Evolutionary conservation across 2,113 vertebrate species (phyloP), one percentile per base, ranked within the genome.

Genomic region (Baryphthengus martii): DNA sequence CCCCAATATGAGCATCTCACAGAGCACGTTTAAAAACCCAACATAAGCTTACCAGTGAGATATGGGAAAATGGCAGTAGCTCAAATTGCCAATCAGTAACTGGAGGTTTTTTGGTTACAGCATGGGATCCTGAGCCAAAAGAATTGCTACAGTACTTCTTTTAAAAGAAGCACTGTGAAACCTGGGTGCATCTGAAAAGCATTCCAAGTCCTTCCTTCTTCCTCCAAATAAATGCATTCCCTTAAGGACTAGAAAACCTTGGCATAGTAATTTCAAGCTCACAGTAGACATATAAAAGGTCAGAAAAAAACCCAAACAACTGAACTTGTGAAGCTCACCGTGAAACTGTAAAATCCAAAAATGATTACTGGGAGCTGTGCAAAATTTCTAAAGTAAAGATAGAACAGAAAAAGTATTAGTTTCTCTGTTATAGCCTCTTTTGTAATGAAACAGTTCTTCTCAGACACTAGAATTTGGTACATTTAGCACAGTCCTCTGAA

Each of bases 101-200:
- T 9, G 17, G 13, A 72, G 25, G 10, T 3, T 7, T 89, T 85
- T 29, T 33, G 9, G 25, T 71, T 59, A 68, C 8, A 75, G 55
- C 28, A 49, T 31, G 17, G 56, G n/a, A 86, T 62, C n/a, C 26
- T 10, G 37, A 58, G 62, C 58, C 25, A 47, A 70, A 91, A 77
- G 7, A 77, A 55, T 21, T 37, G 17, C 35, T 63, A 13, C 11
- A 70, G 25, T 37, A 40, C 33, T 78, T 56, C 33, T 78, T 56
- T 66, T 21, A 73, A 56, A 88, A 88, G 25, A 20, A 83, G 67
- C 40, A 40, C 13, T 77, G 12, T 44, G 94, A 93, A 91, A 85
- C 13, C 9, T n/a, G 35, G 5, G 23, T 66, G 24, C 59, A 55
- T 23, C 18, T 62, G n/a, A 83, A 92, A 76, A 93, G 45, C 33